These are phyloP conservation scores for Asteroscopus sphinx DNA, from an alignment of 2,888 invertebrate species.

Conservation along the genomic window DNA sequence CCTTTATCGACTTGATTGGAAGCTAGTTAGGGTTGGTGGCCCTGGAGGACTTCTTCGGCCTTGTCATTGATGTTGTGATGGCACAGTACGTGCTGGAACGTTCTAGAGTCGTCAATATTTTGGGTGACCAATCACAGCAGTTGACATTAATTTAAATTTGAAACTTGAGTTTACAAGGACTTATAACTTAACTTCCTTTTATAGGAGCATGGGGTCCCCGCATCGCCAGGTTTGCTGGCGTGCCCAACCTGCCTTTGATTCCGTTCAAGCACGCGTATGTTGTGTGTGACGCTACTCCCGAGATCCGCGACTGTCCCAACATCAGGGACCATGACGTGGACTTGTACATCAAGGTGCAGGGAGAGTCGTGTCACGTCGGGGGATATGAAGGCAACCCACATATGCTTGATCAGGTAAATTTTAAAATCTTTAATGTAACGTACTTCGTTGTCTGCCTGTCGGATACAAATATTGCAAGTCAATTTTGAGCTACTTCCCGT, in stretches of 20 bases:
- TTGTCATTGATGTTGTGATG: too few relatives aligned
- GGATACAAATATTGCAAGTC: too few relatives aligned
- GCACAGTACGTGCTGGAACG: too few relatives aligned
- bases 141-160: too few relatives aligned
- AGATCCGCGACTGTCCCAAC: conserved; percentile 94
- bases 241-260: conserved; percentile 92
- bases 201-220: conserved; percentile 94
- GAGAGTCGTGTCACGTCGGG: conserved; percentile 95
- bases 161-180: neutral
- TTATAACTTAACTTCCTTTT: neutral
- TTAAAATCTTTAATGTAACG: neutral
- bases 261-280: conserved; percentile 97
- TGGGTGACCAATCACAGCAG: too few relatives aligned
- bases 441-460: too few relatives aligned
- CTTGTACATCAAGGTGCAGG: conserved; percentile 95
- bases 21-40: too few relatives aligned
- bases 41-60: too few relatives aligned
- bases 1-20: too few relatives aligned
- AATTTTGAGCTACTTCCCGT: too few relatives aligned
- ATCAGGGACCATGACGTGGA: conserved; percentile 96
- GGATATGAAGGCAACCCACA: conserved; percentile 97
- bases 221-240: conserved; percentile 92
- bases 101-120: too few relatives aligned
- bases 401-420: conserved; percentile 92
- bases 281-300: conserved; percentile 94